Evolutionary conservation across 2,113 vertebrate genomes (phyloP).

Genomic region (Platysteira castanea): DNA sequence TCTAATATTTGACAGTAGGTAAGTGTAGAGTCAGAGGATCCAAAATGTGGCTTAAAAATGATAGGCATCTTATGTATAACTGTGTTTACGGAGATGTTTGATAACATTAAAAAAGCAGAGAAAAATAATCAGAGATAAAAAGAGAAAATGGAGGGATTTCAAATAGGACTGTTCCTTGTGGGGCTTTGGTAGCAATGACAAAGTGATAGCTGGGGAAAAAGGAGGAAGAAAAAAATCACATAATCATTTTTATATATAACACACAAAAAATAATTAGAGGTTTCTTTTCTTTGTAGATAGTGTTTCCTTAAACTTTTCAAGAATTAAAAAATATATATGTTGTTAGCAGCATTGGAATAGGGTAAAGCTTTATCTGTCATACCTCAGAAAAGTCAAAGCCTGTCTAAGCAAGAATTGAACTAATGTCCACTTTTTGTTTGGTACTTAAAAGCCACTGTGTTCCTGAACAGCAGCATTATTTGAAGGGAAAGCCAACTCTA

Average conservation of each 20-base stretch:
- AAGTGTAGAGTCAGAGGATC: background rate
- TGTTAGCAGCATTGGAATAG: background rate
- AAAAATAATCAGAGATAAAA: background rate
- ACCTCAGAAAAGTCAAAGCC: background rate
- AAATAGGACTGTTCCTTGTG: background rate
- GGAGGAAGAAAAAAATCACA: background rate
- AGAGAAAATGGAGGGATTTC: background rate
- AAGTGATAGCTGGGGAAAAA: background rate
- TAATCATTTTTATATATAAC: background rate
- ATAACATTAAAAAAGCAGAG: background rate
- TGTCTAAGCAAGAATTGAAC: background rate
- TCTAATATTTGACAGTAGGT: background rate
- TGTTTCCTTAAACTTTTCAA: background rate
- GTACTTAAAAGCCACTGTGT: background rate
- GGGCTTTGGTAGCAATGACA: background rate
- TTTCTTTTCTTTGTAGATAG: background rate
- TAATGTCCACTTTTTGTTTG: background rate
- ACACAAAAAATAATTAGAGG: fast-evolving
- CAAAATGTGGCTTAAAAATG: background rate
- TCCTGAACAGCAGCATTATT: background rate
- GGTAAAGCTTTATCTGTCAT: background rate
- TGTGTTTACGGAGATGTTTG: background rate
- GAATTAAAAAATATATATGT: background rate
- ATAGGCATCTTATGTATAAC: fast-evolving
- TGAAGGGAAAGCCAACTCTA: background rate